Conservation (phyloP, 2,797 vertebrate genomes). For the Brachyalestes nurse region DNA sequence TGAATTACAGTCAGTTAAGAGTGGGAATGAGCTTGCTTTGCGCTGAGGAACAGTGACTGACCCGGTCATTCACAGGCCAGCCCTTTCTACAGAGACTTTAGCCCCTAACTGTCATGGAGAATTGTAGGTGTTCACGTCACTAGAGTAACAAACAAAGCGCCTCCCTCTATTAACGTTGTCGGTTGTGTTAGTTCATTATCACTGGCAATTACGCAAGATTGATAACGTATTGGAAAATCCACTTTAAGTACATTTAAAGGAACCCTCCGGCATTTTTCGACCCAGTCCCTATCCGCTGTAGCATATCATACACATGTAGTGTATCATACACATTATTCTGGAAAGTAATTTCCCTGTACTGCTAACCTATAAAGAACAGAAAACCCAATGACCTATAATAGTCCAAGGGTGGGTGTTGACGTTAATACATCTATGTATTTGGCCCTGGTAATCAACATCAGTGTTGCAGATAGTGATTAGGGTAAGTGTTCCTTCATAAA, state of each 20-base stretch:
- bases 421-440: background rate
- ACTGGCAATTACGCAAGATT: background rate
- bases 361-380: no score
- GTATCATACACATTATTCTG: background rate
- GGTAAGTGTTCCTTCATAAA: no score
- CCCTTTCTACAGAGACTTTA: background rate
- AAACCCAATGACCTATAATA: background rate
- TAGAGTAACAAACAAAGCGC: conserved; percentile 8
- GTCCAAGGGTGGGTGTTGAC: background rate
- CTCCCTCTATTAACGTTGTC: background rate
- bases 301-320: background rate
- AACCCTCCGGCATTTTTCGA: background rate
- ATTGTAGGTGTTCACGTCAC: background rate
- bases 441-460: background rate
- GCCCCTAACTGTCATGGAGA: background rate
- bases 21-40: conserved; percentile 66
- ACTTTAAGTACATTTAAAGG: no score
- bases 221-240: background rate
- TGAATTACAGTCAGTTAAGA: conserved; percentile 74
- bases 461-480: background rate
- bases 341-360: background rate
- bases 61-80: conserved; percentile 44
- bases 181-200: background rate
- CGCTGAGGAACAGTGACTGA: conserved; percentile 25
- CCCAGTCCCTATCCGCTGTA: no score